phyloP scores from a whole-genome alignment of 2,113 vertebrate genomes.

The Heptranchias perlo region DNA sequence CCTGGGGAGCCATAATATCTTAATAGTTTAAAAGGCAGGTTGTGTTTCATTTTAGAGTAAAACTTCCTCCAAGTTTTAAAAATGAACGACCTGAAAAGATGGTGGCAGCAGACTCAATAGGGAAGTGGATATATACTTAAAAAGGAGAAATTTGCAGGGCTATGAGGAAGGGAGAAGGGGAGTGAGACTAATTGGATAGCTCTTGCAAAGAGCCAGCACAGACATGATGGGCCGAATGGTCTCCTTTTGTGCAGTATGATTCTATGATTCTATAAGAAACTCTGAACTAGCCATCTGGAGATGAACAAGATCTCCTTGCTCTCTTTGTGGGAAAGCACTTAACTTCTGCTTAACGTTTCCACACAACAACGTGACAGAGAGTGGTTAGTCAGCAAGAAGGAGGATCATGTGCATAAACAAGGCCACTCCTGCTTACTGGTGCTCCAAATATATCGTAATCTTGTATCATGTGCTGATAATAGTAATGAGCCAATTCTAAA shows the following conservation, averaged over 20 bases:
- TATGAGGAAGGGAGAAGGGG: no score
- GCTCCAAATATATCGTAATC: not conserved
- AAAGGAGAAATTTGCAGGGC: not conserved
- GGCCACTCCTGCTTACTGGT: not conserved
- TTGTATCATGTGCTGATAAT: not conserved
- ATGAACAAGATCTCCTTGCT: not conserved
- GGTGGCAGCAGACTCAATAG: no score
- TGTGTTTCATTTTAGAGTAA: no score
- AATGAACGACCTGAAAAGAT: no score
- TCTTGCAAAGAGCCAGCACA: not conserved
- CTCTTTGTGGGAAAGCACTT: not conserved
- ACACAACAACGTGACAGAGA: not conserved
- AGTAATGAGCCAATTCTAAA: not conserved
- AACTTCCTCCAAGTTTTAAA: no score
- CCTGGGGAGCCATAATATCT: no score
- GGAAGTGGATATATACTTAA: not conserved
- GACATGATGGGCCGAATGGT: not conserved
- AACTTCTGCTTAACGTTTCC: not conserved
- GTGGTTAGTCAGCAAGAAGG: not conserved
- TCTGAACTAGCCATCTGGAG: no score
- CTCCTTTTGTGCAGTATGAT: not conserved
- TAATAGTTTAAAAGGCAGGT: no score
- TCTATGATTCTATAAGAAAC: not conserved
- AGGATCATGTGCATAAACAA: not conserved
- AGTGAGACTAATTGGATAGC: not conserved